phyloP scores from a whole-genome alignment of 2,797 vertebrate genomes.

The Cossypha dichroa region DNA sequence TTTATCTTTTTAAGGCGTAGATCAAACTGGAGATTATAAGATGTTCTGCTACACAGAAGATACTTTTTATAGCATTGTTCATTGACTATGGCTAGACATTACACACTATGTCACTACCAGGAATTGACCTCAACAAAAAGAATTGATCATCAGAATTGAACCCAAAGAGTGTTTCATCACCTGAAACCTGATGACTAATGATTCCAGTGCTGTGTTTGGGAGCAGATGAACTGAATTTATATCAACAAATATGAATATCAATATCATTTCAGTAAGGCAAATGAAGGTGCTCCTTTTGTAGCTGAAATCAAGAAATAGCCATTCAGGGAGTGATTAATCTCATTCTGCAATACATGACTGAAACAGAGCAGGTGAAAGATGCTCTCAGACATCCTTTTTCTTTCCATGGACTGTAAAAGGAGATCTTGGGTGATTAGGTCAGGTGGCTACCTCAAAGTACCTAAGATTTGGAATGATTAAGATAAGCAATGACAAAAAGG shows the following conservation, averaged over 20 bases:
- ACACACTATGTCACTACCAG: neutral
- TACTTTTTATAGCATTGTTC: neutral
- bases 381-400: neutral
- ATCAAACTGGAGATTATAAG: neutral
- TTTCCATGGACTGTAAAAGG: neutral
- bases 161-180: neutral
- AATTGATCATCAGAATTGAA: neutral
- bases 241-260: neutral
- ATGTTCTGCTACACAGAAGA: neutral
- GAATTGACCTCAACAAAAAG: neutral
- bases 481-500: neutral
- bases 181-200: neutral
- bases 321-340: neutral
- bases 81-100: neutral
- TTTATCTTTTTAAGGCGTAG: neutral
- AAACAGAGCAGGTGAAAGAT: neutral
- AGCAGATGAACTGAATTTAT: neutral
- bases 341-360: neutral
- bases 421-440: neutral
- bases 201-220: neutral
- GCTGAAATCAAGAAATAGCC: neutral
- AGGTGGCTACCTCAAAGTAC: neutral
- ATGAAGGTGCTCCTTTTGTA: neutral
- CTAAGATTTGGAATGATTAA: neutral
- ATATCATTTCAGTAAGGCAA: neutral